These are phyloP conservation scores for Prorops nasuta DNA, from an alignment of 1,140 invertebrate genomes.

Conservation along the genomic window DNA sequence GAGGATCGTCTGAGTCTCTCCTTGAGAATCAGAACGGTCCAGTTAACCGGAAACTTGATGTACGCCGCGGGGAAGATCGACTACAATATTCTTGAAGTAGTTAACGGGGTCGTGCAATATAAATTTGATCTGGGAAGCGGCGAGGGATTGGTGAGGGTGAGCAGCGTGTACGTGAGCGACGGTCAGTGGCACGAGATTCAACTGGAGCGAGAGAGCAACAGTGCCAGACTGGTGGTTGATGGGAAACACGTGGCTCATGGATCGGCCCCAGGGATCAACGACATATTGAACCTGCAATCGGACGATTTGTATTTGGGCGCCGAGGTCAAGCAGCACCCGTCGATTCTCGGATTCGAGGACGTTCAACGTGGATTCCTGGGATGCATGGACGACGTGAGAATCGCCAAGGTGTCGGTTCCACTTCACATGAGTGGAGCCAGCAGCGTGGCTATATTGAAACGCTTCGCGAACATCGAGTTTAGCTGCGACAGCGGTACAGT, in stretches of 20 bases:
- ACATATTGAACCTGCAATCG: conserved; percentile 82
- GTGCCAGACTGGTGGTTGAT: conserved; percentile 77
- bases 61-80: conserved; percentile 84
- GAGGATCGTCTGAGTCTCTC: conserved; percentile 80
- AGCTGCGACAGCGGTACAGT: conserved; percentile 67
- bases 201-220: conserved; percentile 77
- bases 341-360: conserved; percentile 68
- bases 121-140: conserved; percentile 89
- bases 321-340: conserved; percentile 73
- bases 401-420: conserved; percentile 75
- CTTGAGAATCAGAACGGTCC: conserved; percentile 79
- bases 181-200: conserved; percentile 87
- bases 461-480: conserved; percentile 75
- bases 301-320: conserved; percentile 85
- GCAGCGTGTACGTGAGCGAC: conserved; percentile 75
- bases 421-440: conserved; percentile 72
- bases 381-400: conserved; percentile 85
- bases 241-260: conserved; percentile 74
- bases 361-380: conserved; percentile 82
- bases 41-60: conserved; percentile 82
- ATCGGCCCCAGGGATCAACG: conserved; percentile 77
- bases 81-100: conserved; percentile 84
- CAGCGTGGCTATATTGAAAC: conserved; percentile 68
- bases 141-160: conserved; percentile 79
- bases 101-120: conserved; percentile 82